Base-by-base conservation (phyloP, 2,888 invertebrate genomes). In the Drosophila mercatorum region DNA sequence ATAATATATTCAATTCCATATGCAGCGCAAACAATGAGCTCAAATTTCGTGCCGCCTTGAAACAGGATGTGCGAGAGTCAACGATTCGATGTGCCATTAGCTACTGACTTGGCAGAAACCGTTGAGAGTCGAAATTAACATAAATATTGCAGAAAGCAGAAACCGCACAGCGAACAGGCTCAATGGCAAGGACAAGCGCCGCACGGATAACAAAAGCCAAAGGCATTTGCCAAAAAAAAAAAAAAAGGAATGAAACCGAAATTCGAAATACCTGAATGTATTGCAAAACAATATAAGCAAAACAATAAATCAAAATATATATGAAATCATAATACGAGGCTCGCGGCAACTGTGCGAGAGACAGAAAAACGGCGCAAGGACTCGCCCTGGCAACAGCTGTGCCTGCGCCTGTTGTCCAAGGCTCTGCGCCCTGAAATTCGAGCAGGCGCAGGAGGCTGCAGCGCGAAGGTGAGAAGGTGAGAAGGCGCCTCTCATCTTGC, bases 291-390 rank as follows among this genome's bases (percentile, higher is more conserved):
- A 84, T 88, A 84, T 88, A 80, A 83, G 88, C 81, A 71, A 88
- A 86, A 88, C 88, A 84, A 84, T 84, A 84, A 84, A 84, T 84
- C 84, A 84, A 84, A 84, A 86, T 80, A 88, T 88, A 88, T 84
- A 84, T 84, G 88, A 88, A 88, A 88, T 88, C 88, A 88, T 88
- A 84, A 80, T 76, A 70, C 68, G 68, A 14, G 11, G 53, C 73
- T 49, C 60, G 68, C 65, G 78, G 74, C 74, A 59, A 53, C 36
- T 34, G 40, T 26, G n/a, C 41, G 53, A 43, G 60, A 58, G 53
- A 47, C 41, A 47, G 34, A 38, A 22, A 36, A 49, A 57, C 22
- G 51, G 41, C 31, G 36, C 46, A 60, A 65, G 68, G 75, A 68
- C 62, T 76, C 78, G 76, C 76, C 60, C 61, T 66, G 68, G 53